A percentile compares a stretch with the other conserved stretches of the same genome.
These are phyloP conservation scores for Myiagra hebetior DNA, from an alignment of 2,113 vertebrate genomes.

Conservation along the genomic window DNA sequence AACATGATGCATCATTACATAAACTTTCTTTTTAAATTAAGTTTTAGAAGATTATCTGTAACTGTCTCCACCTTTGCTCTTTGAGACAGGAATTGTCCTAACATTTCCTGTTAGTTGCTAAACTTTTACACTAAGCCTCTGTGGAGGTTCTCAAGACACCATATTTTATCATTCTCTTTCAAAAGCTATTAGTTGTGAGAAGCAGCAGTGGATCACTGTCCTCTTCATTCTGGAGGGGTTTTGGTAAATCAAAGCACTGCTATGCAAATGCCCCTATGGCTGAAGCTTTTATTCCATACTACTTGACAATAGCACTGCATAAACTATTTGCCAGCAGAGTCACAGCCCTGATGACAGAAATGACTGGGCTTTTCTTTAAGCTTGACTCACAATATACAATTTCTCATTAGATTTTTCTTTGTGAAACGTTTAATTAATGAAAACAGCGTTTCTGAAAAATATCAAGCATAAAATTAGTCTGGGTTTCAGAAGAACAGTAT, in stretches of 20 bases:
- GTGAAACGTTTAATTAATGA: constrained; percentile 11
- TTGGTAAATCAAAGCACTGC: background rate
- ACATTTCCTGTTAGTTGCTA: background rate
- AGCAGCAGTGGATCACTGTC: background rate
- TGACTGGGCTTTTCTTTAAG: background rate
- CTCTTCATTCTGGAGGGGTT: background rate
- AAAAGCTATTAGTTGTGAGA: background rate
- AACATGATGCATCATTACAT: background rate
- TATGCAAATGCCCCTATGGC: background rate
- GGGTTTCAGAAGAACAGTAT: background rate
- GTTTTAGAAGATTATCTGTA: background rate
- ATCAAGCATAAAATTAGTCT: background rate
- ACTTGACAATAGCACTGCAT: background rate
- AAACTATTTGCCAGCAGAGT: background rate
- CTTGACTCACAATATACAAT: background rate
- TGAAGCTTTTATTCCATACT: background rate
- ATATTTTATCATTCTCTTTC: background rate
- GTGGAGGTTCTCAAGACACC: background rate
- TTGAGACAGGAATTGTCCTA: background rate
- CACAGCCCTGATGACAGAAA: background rate
- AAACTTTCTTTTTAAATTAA: background rate
- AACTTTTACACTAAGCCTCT: background rate
- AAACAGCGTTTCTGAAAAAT: background rate
- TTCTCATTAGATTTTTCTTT: background rate
- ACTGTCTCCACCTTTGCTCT: background rate